Conservation (phyloP, 2,113 vertebrate species). For the Centropus bengalensis region DNA sequence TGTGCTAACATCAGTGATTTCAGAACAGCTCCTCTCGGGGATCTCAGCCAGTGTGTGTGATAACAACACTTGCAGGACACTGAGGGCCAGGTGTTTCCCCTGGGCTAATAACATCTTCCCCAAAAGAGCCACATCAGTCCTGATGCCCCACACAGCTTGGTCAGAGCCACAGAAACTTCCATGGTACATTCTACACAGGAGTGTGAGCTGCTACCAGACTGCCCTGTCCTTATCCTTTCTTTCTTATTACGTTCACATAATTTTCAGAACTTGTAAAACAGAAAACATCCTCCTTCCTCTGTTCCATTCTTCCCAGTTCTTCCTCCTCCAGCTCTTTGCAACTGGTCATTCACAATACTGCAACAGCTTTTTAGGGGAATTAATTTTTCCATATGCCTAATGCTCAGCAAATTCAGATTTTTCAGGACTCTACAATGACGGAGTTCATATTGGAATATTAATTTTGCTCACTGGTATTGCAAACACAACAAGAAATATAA, state of each 20-base stretch:
- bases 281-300: neutral
- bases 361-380: neutral
- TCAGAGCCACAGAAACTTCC: neutral
- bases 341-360: neutral
- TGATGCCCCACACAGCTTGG: neutral
- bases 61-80: rapidly evolving
- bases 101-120: neutral
- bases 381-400: neutral
- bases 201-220: neutral
- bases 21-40: neutral
- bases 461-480: neutral
- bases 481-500: neutral
- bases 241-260: neutral
- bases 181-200: neutral
- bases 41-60: neutral
- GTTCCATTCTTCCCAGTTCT: neutral
- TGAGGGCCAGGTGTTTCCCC: neutral
- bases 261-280: neutral
- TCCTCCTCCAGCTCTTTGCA: neutral
- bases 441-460: neutral
- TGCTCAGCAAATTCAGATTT: neutral
- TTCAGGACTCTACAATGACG: neutral
- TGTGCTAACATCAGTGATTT: neutral
- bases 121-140: neutral
- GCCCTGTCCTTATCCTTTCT: neutral